Conservation (phyloP, 2,888 invertebrate species). For the Cheilosia vulpina region DNA sequence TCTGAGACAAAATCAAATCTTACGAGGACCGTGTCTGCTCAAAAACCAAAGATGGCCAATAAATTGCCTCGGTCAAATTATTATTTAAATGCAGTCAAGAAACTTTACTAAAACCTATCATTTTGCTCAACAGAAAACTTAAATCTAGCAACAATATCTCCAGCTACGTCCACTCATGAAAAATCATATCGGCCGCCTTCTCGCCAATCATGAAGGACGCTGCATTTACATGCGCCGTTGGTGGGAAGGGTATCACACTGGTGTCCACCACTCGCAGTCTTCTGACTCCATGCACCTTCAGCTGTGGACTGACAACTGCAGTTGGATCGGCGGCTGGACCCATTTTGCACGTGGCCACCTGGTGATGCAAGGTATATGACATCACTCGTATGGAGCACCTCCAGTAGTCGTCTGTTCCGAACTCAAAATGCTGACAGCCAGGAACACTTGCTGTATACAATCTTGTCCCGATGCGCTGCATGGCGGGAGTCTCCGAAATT, state of each 20-base stretch:
- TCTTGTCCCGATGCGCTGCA: conserved; percentile 85
- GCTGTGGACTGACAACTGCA: conserved; percentile 87
- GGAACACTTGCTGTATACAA: conserved; percentile 85
- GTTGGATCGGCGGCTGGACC: conserved; percentile 86
- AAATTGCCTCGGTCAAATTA: too few relatives aligned
- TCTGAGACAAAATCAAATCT: too few relatives aligned
- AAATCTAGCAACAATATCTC: not conserved
- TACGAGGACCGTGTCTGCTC: too few relatives aligned
- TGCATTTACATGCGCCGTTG: conserved; percentile 88
- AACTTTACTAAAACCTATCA: too few relatives aligned
- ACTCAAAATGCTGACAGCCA: conserved; percentile 84
- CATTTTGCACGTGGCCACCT: conserved; percentile 89
- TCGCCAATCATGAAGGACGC: conserved; percentile 89
- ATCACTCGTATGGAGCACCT: conserved; percentile 87
- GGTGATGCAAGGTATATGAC: conserved; percentile 87
- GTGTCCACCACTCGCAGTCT: conserved; percentile 88
- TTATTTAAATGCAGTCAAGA: too few relatives aligned
- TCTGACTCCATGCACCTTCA: conserved; percentile 86
- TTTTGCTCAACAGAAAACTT: not conserved
- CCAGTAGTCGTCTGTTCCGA: conserved; percentile 88
- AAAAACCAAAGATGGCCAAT: too few relatives aligned
- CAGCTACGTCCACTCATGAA: conserved; percentile 83
- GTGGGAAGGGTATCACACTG: conserved; percentile 87
- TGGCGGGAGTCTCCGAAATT: conserved; percentile 85
- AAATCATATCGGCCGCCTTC: conserved; percentile 88